A percentile compares a stretch with the other conserved stretches of the same genome.
Evolutionary conservation across 2,888 invertebrate species (phyloP).

Genomic region (Drosophila quinaria): DNA sequence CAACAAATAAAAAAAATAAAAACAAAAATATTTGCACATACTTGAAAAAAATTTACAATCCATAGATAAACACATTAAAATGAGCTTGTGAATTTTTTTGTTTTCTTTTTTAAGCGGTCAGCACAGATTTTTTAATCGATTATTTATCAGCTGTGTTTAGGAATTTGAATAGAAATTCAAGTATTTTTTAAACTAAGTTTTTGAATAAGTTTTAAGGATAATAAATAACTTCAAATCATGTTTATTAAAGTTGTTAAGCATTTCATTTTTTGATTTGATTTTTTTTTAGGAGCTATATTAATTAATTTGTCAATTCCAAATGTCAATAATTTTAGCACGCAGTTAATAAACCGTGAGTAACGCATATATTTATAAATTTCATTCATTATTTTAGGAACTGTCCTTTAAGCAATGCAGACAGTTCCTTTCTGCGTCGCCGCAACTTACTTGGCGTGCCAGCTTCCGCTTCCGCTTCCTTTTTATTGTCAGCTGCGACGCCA

Average conservation of each 20-base stretch:
- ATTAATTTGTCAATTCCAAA: not conserved
- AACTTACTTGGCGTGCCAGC: conserved; percentile 53
- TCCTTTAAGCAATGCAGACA: not conserved
- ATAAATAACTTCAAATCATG: no score
- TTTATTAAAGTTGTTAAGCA: no score
- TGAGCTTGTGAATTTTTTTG: not conserved
- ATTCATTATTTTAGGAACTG: not conserved
- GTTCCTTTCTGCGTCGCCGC: not conserved
- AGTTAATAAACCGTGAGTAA: not conserved
- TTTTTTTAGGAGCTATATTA: no score
- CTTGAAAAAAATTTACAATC: conserved; percentile 12
- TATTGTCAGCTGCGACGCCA: conserved; percentile 21
- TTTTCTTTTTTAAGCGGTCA: not conserved
- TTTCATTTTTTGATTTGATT: no score
- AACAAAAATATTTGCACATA: conserved; percentile 29
- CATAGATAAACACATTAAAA: conserved; percentile 19
- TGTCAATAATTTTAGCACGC: not conserved
- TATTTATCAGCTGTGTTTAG: not conserved
- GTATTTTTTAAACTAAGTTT: no score
- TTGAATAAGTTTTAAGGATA: no score
- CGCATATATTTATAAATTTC: not conserved
- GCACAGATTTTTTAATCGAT: not conserved
- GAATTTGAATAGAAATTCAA: not conserved
- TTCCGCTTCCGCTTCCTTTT: conserved; percentile 61
- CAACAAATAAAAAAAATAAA: conserved; percentile 1